Conservation (phyloP, 2,888 invertebrate species). For the Lamellibrachia columna region DNA sequence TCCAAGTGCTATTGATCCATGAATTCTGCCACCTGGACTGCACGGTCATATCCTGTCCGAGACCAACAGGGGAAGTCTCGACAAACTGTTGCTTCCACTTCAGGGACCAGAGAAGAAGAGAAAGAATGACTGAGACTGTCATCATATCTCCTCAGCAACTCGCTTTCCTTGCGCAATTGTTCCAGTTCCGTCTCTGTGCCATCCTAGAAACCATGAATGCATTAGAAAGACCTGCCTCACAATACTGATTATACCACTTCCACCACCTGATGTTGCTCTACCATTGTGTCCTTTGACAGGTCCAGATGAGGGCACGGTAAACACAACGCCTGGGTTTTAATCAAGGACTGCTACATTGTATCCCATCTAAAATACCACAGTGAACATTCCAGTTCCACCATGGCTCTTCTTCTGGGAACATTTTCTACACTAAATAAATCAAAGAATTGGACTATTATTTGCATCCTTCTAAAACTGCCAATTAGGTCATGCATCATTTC, state of each 20-base stretch:
- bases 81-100: too few relatives aligned
- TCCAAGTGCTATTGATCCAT: too few relatives aligned
- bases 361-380: neutral
- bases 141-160: constrained; percentile 73
- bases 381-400: neutral
- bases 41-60: too few relatives aligned
- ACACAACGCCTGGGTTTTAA: constrained; percentile 16
- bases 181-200: constrained; percentile 75
- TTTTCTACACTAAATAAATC: too few relatives aligned
- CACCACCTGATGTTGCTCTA: neutral
- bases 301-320: neutral
- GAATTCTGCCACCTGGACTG: too few relatives aligned
- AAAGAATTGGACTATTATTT: too few relatives aligned
- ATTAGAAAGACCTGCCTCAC: neutral
- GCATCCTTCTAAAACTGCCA: too few relatives aligned
- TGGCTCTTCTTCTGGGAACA: neutral
- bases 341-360: neutral
- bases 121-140: neutral
- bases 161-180: constrained; percentile 86
- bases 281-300: neutral
- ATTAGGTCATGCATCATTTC: too few relatives aligned
- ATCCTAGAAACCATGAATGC: constrained; percentile 21
- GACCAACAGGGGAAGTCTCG: too few relatives aligned
- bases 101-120: too few relatives aligned
- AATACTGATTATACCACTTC: neutral